Evolutionary conservation across 2,797 vertebrate species (phyloP).

Genomic region (Petrocephalus sullivani): DNA sequence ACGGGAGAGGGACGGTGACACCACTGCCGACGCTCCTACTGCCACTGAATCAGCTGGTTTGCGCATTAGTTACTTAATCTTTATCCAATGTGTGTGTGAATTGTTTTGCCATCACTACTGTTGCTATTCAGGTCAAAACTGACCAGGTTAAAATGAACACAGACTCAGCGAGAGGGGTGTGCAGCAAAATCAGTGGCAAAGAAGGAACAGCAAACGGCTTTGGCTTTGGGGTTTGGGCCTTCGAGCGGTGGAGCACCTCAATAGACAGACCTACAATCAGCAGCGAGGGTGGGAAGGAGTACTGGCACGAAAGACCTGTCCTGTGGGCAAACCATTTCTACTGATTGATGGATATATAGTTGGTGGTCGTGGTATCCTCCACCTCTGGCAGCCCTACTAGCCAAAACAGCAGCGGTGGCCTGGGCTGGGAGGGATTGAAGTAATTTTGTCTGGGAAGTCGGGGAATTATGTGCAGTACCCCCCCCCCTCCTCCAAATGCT

Average conservation of each 20-base stretch:
- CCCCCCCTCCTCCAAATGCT: background rate
- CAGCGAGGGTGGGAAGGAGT: background rate
- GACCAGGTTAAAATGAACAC: background rate
- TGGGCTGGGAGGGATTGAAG: background rate
- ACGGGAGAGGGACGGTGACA: background rate
- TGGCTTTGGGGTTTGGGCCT: background rate
- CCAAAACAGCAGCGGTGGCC: background rate
- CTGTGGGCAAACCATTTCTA: background rate
- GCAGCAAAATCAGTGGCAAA: background rate
- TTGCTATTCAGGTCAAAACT: background rate
- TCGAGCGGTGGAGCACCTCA: background rate
- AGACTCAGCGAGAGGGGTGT: background rate
- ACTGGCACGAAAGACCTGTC: background rate
- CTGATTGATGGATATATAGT: background rate
- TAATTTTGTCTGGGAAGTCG: background rate
- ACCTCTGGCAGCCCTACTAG: background rate
- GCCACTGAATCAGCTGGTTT: no score
- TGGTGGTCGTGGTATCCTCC: background rate
- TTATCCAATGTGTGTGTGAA: no score
- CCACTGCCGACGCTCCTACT: background rate
- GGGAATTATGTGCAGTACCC: background rate
- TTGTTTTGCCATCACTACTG: background rate
- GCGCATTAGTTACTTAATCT: background rate
- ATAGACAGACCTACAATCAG: background rate
- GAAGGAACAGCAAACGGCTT: background rate